A percentile compares a stretch with the other conserved stretches of the same genome.
Evolutionary conservation across 2,113 vertebrate genomes (phyloP).

Genomic region (Notothenia coriiceps): DNA sequence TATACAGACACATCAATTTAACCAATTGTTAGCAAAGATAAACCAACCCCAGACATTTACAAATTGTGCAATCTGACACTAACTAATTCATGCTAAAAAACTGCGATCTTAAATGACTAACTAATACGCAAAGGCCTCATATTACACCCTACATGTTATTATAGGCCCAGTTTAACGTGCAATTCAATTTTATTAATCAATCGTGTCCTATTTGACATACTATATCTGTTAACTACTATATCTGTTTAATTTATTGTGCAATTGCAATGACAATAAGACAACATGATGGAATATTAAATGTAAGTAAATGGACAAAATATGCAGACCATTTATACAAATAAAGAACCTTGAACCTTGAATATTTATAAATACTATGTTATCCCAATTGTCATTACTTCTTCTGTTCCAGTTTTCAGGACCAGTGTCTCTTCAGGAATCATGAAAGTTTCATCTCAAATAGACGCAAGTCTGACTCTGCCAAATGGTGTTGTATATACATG

Average conservation of each 20-base stretch:
- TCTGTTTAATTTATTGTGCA: neutral
- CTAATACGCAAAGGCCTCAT: no score
- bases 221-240: neutral
- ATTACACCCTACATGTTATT: no score
- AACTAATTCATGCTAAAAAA: no score
- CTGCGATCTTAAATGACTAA: no score
- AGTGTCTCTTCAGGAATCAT: neutral
- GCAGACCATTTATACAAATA: no score
- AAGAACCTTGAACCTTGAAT: no score
- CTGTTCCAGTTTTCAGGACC: neutral
- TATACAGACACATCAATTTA: no score
- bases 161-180: no score
- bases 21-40: no score
- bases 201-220: neutral
- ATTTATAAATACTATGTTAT: neutral
- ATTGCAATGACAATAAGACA: neutral
- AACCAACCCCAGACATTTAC: no score
- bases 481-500: constrained; percentile 44
- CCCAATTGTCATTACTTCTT: neutral
- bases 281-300: neutral
- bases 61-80: no score
- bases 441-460: constrained; percentile 15
- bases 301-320: neutral
- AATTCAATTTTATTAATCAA: no score
- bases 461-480: constrained; percentile 39